Conservation (phyloP, 1,140 invertebrate species). For the Brachionus paranguensis region DNA sequence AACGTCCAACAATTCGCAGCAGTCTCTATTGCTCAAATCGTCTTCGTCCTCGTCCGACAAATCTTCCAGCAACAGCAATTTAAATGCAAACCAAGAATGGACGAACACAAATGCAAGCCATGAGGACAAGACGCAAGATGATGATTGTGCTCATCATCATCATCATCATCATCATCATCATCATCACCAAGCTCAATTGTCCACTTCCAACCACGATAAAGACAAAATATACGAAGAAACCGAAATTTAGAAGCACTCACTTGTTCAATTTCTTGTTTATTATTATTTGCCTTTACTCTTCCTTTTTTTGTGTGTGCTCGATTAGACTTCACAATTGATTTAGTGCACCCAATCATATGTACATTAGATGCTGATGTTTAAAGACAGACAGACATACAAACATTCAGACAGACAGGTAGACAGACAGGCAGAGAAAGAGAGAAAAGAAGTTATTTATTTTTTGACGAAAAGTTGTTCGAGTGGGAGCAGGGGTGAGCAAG, state of each 20-base stretch:
- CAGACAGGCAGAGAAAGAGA: too few species aligned
- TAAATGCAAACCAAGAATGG: neutral
- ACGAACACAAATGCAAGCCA: neutral
- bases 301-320: too few species aligned
- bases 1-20: neutral
- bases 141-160: neutral
- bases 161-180: neutral
- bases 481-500: too few species aligned
- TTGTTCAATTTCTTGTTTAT: neutral
- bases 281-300: neutral
- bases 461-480: too few species aligned
- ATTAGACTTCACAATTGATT: too few species aligned
- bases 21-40: neutral
- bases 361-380: too few species aligned
- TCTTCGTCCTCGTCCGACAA: conserved; percentile 1
- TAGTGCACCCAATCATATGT: too few species aligned
- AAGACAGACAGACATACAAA: too few species aligned
- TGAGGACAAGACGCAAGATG: too few species aligned
- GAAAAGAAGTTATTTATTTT: too few species aligned
- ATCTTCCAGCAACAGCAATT: neutral
- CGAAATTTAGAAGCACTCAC: neutral
- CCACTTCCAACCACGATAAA: neutral
- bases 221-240: conserved; percentile 26
- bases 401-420: too few species aligned
- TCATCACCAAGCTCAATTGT: neutral